Conservation (phyloP, 2,888 invertebrate species). For the Psylliodes chrysocephalus region DNA sequence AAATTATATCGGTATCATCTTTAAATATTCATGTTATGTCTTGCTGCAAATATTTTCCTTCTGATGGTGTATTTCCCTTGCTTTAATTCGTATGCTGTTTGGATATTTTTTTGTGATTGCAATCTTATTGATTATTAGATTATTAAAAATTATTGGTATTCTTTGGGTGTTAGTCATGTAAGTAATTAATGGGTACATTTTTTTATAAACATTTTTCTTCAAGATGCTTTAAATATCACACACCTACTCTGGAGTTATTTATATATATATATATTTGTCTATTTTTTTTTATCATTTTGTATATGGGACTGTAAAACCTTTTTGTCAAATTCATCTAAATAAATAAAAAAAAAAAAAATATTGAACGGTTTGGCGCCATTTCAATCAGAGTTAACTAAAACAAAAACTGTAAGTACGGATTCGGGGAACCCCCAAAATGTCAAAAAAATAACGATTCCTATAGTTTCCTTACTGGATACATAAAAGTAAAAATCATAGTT, state of each 20-base stretch:
- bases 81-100: conserved; percentile 39
- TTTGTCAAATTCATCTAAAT: no score
- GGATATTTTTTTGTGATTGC: conserved; percentile 36
- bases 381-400: no score
- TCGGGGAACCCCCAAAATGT: no score
- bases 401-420: no score
- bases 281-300: no score
- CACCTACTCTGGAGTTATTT: conserved; percentile 49
- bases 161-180: conserved; percentile 52
- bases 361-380: no score
- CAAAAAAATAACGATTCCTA: no score
- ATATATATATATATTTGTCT: no score
- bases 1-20: conserved; percentile 29
- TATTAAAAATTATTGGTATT: conserved; percentile 41
- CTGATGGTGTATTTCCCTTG: conserved; percentile 59
- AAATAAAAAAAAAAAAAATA: no score
- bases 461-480: no score
- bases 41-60: conserved; percentile 62
- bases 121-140: conserved; percentile 33
- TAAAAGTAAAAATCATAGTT: no score
- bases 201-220: conserved; percentile 34
- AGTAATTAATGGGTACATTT: conserved; percentile 44
- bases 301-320: no score
- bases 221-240: conserved; percentile 40
- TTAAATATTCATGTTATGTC: conserved; percentile 61